Percentiles rank a stretch among this genome's conserved stretches.
Evolutionary conservation across 2,797 vertebrate genomes (phyloP).

Genomic region (Cyprinodon diabolis): DNA sequence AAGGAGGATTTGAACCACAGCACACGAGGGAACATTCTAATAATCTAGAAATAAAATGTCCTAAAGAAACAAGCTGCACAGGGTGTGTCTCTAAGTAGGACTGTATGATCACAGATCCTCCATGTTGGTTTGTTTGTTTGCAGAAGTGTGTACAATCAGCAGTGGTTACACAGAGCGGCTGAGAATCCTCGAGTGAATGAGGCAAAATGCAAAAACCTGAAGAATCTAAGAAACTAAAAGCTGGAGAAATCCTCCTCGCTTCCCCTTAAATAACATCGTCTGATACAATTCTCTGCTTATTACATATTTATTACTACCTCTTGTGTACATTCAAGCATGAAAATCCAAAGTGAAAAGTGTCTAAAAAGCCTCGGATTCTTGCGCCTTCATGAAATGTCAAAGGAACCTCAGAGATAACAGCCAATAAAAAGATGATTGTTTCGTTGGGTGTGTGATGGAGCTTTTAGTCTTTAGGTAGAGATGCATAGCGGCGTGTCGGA

Average conservation of each 20-base stretch:
- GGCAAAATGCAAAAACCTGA: slow-evolving; percentile 46
- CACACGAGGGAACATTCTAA: slow-evolving; percentile 49
- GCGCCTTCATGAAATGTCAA: slow-evolving; percentile 16
- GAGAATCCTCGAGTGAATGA: slow-evolving; percentile 30
- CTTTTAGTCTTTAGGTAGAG: slow-evolving; percentile 43
- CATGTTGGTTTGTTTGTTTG: slow-evolving; percentile 3
- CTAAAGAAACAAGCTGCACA: slow-evolving; percentile 23
- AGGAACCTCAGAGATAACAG: slow-evolving; percentile 19
- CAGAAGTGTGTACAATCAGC: slow-evolving; percentile 48
- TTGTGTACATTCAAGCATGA: slow-evolving; percentile 70
- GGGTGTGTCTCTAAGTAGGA: slow-evolving; percentile 15
- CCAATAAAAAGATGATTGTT: slow-evolving; percentile 46
- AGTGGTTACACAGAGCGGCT: slow-evolving; percentile 15
- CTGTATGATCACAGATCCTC: slow-evolving; percentile 20
- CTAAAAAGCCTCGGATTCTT: slow-evolving; percentile 21
- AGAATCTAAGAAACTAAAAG: slow-evolving; percentile 45
- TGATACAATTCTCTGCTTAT: slow-evolving; percentile 57
- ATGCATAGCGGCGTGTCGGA: slow-evolving; percentile 85
- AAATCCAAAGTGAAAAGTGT: slow-evolving; percentile 37
- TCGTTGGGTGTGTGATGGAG: slow-evolving; percentile 35
- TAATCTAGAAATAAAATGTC: slow-evolving; percentile 36
- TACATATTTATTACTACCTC: slow-evolving; percentile 38
- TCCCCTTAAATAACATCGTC: slow-evolving; percentile 36
- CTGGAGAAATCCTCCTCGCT: background rate
- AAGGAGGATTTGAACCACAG: slow-evolving; percentile 46